phyloP scores from a whole-genome alignment of 2,797 vertebrate species.

The Dipus sagitta region DNA sequence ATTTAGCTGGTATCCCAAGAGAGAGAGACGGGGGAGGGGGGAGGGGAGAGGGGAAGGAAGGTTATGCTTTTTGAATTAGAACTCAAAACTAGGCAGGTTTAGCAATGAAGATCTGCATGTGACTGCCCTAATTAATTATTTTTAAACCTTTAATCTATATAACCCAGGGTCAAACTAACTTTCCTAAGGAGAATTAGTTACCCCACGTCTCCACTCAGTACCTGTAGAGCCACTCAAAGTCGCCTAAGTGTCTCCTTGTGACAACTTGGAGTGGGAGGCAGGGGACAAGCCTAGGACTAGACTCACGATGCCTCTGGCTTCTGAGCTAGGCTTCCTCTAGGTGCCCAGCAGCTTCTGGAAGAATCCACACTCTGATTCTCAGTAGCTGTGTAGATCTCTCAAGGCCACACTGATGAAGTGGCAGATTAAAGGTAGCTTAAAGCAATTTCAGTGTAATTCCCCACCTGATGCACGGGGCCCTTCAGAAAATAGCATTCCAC shows the following conservation, averaged over 20 bases:
- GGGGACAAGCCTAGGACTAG: background rate
- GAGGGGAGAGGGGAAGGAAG: no score
- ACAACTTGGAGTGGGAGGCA: background rate
- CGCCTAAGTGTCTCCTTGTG: background rate
- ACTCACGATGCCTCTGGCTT: background rate
- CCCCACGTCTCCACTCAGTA: background rate
- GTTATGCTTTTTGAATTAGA: no score
- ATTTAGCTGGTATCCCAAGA: no score
- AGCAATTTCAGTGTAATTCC: slow-evolving; percentile 54
- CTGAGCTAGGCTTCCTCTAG: background rate
- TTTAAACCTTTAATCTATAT: background rate
- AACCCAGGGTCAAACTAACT: background rate
- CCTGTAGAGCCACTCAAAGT: background rate
- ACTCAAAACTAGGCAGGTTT: no score
- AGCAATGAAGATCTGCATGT: no score
- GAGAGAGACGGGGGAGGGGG: no score
- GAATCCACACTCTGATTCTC: slow-evolving; percentile 13
- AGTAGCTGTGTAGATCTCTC: background rate
- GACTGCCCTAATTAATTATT: background rate
- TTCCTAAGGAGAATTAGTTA: background rate
- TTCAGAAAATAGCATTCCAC: slow-evolving; percentile 67
- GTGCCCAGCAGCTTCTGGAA: slow-evolving; percentile 6
- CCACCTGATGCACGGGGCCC: slow-evolving; percentile 3
- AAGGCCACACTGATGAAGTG: slow-evolving; percentile 36
- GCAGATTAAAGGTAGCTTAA: slow-evolving; percentile 47